Evolutionary conservation across 2,888 invertebrate genomes (phyloP).

Genomic region (Macrophya annulata): DNA sequence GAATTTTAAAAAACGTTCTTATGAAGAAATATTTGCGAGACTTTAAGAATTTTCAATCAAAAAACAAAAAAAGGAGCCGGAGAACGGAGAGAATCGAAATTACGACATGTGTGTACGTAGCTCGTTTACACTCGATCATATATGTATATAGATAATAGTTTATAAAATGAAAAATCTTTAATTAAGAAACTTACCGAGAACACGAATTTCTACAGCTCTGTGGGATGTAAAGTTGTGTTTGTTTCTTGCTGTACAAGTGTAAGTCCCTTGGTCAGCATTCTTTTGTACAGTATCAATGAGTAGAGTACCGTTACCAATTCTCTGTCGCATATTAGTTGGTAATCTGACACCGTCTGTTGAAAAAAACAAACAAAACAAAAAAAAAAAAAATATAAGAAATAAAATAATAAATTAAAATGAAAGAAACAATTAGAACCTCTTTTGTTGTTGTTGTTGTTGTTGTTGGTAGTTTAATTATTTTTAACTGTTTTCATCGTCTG

Average conservation of each 20-base stretch:
- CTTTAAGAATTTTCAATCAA: no score
- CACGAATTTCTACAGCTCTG: constrained; percentile 78
- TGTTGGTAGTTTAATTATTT: not conserved
- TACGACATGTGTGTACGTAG: not conserved
- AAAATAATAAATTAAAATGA: not conserved
- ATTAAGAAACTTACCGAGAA: constrained; percentile 76
- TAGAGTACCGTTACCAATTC: constrained; percentile 81
- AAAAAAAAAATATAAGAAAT: not conserved
- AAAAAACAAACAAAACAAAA: not conserved
- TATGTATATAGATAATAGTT: not conserved
- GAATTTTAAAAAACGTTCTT: no score
- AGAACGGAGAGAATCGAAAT: not conserved
- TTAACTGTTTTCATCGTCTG: not conserved
- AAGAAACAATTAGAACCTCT: not conserved
- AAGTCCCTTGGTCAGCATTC: constrained; percentile 81
- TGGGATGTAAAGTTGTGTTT: constrained; percentile 79
- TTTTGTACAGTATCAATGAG: constrained; percentile 81
- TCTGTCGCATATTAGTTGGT: constrained; percentile 82
- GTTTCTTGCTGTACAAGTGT: constrained; percentile 82
- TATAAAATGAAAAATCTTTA: not conserved
- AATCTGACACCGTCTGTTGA: constrained; percentile 80
- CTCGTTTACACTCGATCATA: no score
- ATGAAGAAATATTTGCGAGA: no score
- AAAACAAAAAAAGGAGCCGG: no score
- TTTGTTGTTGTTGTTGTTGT: not conserved